Conservation (phyloP, 2,797 vertebrate species). For the Pseudomugil gertrudae region DNA sequence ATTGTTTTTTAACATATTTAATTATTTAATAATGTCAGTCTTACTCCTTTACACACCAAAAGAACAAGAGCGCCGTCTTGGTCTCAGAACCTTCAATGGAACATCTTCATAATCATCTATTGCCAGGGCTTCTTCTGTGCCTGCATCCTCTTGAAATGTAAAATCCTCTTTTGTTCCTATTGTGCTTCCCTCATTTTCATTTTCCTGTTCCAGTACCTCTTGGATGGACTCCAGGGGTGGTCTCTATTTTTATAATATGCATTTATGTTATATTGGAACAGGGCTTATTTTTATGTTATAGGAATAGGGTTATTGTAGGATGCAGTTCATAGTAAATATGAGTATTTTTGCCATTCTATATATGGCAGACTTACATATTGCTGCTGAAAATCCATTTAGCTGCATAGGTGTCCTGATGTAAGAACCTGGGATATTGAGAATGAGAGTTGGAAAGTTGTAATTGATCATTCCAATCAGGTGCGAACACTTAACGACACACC, state of each 20-base stretch:
- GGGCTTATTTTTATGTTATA: too few relatives aligned
- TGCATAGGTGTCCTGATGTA: background rate
- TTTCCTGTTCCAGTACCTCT: conserved; percentile 54
- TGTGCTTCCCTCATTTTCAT: conserved; percentile 3
- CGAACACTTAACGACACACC: conserved; percentile 1
- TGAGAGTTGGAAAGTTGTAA: conserved; percentile 1
- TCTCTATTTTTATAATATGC: conserved; percentile 11
- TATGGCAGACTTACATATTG: conserved; percentile 46
- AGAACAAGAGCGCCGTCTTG: conserved; percentile 2
- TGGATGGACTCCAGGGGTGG: conserved; percentile 53
- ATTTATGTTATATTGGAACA: conserved; percentile 6
- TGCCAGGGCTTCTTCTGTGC: conserved; percentile 1
- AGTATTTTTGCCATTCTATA: background rate
- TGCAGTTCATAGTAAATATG: background rate
- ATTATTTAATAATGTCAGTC: too few relatives aligned
- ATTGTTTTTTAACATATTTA: too few relatives aligned
- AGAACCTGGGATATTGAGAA: background rate
- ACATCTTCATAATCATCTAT: conserved; percentile 18
- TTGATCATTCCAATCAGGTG: conserved; percentile 60
- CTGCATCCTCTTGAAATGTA: background rate
- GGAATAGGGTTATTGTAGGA: too few relatives aligned
- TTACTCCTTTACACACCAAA: background rate
- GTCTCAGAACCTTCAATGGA: conserved; percentile 39
- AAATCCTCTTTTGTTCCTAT: conserved; percentile 1
- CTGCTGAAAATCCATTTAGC: conserved; percentile 45